phyloP scores from a whole-genome alignment of 2,113 vertebrate genomes.

The Xenus cinereus region DNA sequence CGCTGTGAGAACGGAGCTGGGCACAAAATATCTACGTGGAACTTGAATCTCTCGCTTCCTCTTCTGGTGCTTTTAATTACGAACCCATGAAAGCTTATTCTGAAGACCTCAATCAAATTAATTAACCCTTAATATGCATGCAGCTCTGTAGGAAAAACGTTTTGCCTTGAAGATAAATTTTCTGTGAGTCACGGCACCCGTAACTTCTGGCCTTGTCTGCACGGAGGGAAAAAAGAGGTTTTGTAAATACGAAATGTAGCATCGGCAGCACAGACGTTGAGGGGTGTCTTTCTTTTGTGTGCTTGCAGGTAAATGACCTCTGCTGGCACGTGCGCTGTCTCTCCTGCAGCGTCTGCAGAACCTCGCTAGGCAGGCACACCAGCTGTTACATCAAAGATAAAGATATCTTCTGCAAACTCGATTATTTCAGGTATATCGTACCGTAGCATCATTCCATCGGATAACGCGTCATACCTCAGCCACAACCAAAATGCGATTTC shows the following conservation, averaged over 20 bases:
- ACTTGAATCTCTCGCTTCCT: neutral
- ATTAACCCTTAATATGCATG: neutral
- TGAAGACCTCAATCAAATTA: neutral
- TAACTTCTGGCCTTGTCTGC: neutral
- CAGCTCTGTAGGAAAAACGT: neutral
- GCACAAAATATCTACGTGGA: neutral
- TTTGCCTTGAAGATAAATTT: neutral
- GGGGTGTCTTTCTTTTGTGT: neutral
- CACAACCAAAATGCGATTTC: fast-evolving
- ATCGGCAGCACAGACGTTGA: neutral
- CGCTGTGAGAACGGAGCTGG: neutral
- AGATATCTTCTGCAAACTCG: conserved; percentile 97
- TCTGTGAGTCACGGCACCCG: neutral
- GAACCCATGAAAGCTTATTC: neutral
- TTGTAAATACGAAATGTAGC: neutral
- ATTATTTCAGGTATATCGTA: conserved; percentile 91
- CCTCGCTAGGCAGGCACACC: conserved; percentile 90
- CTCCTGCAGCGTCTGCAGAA: conserved; percentile 95
- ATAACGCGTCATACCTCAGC: neutral
- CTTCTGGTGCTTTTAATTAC: neutral
- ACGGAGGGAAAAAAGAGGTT: neutral
- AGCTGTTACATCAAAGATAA: conserved; percentile 99
- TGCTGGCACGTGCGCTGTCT: conserved; percentile 98
- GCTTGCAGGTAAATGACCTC: conserved; percentile 90
- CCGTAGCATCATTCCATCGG: neutral